Evolutionary conservation across 2,888 invertebrate genomes (phyloP).

Genomic region (Gymnocheta viridis): DNA sequence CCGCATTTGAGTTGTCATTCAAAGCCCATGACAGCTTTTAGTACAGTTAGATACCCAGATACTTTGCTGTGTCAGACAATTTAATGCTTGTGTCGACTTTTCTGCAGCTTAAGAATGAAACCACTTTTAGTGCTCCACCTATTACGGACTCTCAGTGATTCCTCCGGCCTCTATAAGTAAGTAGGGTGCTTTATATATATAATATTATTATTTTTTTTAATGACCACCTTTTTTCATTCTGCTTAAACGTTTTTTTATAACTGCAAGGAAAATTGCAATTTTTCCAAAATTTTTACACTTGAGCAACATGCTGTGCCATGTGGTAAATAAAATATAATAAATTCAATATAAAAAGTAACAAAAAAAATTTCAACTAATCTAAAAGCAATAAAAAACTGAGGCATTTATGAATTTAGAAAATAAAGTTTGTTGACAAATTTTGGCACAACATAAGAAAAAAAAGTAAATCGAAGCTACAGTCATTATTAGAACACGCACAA

Average conservation of each 20-base stretch:
- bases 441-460: background rate
- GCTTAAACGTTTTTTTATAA: background rate
- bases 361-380: constrained; percentile 9
- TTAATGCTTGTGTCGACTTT: no score
- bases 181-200: constrained; percentile 11
- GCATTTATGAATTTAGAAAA: constrained; percentile 30
- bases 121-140: no score
- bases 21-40: no score
- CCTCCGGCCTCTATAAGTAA: background rate
- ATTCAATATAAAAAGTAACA: constrained; percentile 3
- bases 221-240: constrained; percentile 23
- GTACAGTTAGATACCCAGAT: no score
- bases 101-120: no score
- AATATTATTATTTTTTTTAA: background rate
- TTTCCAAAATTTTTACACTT: constrained; percentile 51
- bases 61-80: no score
- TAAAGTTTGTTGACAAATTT: constrained; percentile 17
- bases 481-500: constrained; percentile 66
- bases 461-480: constrained; percentile 54
- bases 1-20: no score
- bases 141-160: no score
- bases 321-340: constrained; percentile 41
- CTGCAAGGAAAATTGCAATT: constrained; percentile 39
- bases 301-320: constrained; percentile 52
- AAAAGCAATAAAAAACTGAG: background rate